A percentile compares a stretch with the other conserved stretches of the same genome.
phyloP scores from a whole-genome alignment of 1,140 invertebrate genomes.

The Caligus rogercresseyi region DNA sequence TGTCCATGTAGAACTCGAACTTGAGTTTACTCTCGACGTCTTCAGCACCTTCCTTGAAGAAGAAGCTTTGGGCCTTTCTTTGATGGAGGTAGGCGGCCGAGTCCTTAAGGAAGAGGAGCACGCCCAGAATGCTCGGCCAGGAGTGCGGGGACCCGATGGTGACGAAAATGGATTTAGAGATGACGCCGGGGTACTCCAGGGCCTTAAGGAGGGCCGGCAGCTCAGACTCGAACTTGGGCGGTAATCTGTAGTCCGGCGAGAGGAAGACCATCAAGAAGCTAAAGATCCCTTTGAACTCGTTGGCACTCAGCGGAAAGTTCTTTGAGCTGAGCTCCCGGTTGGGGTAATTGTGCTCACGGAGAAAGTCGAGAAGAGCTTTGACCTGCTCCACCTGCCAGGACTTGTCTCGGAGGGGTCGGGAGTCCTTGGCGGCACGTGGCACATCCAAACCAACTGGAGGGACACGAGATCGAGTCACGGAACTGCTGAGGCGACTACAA shows the following conservation, averaged over 20 bases:
- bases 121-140: conserved; percentile 7
- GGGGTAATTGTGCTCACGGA: neutral
- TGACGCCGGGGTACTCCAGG: conserved; percentile 5
- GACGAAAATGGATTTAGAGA: conserved; percentile 11
- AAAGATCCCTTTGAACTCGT: neutral
- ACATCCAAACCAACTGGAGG: too few species aligned
- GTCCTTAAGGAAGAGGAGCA: neutral
- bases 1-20: neutral
- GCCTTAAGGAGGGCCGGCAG: conserved; percentile 8
- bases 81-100: neutral
- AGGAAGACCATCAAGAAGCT: neutral
- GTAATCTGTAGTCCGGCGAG: neutral
- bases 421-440: neutral
- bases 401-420: neutral
- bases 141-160: conserved; percentile 15
- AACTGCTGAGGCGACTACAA: too few species aligned
- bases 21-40: conserved; percentile 1
- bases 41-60: neutral
- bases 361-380: neutral
- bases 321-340: neutral
- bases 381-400: neutral
- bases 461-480: too few species aligned
- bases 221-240: neutral
- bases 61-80: neutral
- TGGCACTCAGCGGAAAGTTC: neutral